Percentiles rank a stretch among this genome's conserved stretches.
phyloP scores from a whole-genome alignment of 1,140 invertebrate species.

The Goniozus legneri region DNA sequence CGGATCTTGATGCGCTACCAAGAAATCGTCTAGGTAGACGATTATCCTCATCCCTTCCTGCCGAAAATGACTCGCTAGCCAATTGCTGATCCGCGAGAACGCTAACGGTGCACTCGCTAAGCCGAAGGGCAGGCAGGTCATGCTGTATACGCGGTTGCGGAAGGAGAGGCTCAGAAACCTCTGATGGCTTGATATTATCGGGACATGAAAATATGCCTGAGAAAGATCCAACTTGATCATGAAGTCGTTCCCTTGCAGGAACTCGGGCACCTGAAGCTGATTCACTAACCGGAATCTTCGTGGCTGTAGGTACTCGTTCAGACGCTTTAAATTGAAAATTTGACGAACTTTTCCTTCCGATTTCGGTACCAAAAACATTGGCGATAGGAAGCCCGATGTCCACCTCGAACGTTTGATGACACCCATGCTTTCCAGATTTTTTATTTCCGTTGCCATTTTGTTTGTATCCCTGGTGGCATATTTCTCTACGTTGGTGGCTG shows the following conservation, averaged over 20 bases:
- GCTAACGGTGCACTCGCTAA: background rate
- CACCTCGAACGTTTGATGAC: background rate
- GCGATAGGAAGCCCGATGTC: background rate
- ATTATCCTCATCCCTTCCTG: background rate
- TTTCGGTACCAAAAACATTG: background rate
- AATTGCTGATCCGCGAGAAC: background rate
- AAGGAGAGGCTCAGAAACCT: conserved; percentile 1
- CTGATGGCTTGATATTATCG: background rate
- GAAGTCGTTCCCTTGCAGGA: conserved; percentile 7
- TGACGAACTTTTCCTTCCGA: background rate
- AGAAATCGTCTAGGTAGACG: too few species aligned
- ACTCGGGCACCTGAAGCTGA: conserved; percentile 1
- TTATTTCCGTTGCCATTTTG: conserved; percentile 8
- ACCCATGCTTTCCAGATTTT: background rate
- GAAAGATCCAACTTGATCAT: conserved; percentile 15
- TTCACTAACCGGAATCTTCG: background rate
- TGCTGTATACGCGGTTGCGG: background rate
- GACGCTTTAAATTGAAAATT: background rate
- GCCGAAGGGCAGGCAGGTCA: background rate
- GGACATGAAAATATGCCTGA: conserved; percentile 14
- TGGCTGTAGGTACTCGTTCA: background rate
- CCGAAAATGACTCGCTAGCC: background rate
- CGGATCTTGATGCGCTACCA: too few species aligned
- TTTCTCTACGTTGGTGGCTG: too few species aligned
- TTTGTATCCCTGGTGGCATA: conserved; percentile 4